These are phyloP conservation scores for Auanema freiburgensis DNA, from an alignment of 2,888 invertebrate species.

Conservation along the genomic window DNA sequence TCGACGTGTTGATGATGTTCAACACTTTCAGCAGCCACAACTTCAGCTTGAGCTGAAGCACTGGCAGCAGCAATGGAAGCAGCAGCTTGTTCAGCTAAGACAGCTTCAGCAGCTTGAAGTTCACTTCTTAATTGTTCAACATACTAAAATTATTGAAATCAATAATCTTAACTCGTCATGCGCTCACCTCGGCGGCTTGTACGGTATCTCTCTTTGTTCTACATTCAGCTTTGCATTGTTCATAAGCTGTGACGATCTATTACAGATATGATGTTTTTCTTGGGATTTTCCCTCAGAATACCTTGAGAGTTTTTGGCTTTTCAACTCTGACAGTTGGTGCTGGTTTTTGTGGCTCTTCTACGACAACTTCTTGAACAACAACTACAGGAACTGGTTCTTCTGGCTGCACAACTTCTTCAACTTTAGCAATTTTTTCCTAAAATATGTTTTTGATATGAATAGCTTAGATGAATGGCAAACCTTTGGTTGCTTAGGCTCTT, in stretches of 20 bases:
- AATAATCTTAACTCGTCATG: background rate
- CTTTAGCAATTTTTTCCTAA: too few relatives aligned
- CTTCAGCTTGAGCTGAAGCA: conserved; percentile 22
- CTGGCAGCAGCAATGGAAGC: conserved; percentile 36
- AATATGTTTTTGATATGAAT: too few relatives aligned
- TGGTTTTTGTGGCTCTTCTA: conserved; percentile 14
- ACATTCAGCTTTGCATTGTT: conserved; percentile 57
- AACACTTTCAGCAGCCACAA: conserved; percentile 14
- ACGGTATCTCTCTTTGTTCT: conserved; percentile 52
- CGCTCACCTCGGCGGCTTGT: conserved; percentile 41
- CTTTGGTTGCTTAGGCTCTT: too few relatives aligned
- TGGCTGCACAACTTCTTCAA: too few relatives aligned
- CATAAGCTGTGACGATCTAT: conserved; percentile 49
- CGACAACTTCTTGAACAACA: conserved; percentile 5
- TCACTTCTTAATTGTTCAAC: conserved; percentile 52
- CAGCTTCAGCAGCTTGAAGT: conserved; percentile 48
- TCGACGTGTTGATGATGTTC: too few relatives aligned
- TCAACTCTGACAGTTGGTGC: conserved; percentile 12
- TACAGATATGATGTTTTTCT: background rate
- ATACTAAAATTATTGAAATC: conserved; percentile 37
- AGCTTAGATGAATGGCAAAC: too few relatives aligned
- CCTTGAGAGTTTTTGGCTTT: conserved; percentile 44
- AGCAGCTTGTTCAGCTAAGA: conserved; percentile 35
- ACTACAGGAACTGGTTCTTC: background rate
- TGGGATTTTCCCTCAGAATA: background rate